phyloP scores from a whole-genome alignment of 2,113 vertebrate species.

The Emydura subglobosa region DNA sequence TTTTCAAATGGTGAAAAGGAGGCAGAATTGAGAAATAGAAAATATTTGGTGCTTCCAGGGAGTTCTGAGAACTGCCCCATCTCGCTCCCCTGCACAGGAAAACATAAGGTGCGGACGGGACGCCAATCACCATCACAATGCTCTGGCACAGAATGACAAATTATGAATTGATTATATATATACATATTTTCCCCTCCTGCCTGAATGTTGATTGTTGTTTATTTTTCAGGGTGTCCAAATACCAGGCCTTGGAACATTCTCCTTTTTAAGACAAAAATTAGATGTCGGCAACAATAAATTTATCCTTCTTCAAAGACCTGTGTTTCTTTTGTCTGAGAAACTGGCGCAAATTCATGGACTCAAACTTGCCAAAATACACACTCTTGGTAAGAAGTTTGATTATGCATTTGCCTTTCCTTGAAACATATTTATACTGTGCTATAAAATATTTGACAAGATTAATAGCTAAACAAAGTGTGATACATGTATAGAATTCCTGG shows the following conservation, averaged over 20 bases:
- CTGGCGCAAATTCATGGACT: slow-evolving; percentile 77
- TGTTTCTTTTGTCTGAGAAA: slow-evolving; percentile 83
- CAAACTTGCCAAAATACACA: slow-evolving; percentile 75
- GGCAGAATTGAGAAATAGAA: not conserved
- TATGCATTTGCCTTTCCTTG: not conserved
- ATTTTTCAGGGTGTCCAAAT: slow-evolving; percentile 82
- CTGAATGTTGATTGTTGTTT: not conserved
- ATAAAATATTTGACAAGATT: not conserved
- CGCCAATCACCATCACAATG: not conserved
- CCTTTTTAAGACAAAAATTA: slow-evolving; percentile 81
- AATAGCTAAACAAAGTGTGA: not conserved
- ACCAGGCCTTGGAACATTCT: slow-evolving; percentile 85
- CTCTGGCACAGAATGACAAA: not conserved
- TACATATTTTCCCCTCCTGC: not conserved
- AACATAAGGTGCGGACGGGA: not conserved
- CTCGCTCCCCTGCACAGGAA: not conserved
- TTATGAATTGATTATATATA: not conserved
- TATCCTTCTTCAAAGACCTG: slow-evolving; percentile 75
- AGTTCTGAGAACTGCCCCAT: not conserved
- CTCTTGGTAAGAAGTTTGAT: slow-evolving; percentile 77
- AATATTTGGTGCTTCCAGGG: not conserved
- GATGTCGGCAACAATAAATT: slow-evolving; percentile 75
- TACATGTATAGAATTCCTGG: not conserved
- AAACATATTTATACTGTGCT: not conserved
- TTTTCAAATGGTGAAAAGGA: not conserved